These are phyloP conservation scores for Zoanthus sansibaricus DNA, from an alignment of 92 coral and sea anemone genomes.

Conservation along the genomic window DNA sequence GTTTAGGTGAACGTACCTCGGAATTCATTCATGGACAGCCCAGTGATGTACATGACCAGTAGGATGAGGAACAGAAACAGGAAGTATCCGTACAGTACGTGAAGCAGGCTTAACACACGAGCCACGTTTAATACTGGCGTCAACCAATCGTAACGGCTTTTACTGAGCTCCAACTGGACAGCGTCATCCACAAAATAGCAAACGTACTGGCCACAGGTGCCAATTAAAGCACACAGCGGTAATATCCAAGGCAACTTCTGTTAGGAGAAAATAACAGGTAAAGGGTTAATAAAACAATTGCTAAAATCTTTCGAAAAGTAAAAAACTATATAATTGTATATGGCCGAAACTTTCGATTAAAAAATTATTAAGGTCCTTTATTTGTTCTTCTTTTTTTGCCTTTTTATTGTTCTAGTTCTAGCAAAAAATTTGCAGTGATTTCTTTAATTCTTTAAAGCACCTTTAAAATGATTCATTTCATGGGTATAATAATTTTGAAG, in stretches of 20 bases:
- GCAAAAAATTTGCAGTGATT: too few species aligned
- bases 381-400: too few species aligned
- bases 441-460: too few species aligned
- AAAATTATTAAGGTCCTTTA: too few species aligned
- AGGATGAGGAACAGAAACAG: constrained; percentile 83
- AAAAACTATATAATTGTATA: too few species aligned
- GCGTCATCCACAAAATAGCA: constrained; percentile 93
- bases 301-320: too few species aligned
- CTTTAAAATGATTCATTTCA: too few species aligned
- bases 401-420: too few species aligned
- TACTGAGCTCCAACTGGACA: constrained; percentile 77
- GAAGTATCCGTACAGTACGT: constrained; percentile 88
- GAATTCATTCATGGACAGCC: constrained; percentile 93
- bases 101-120: constrained; percentile 81
- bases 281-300: neutral
- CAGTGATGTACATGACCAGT: constrained; percentile 83
- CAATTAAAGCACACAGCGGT: constrained; percentile 70
- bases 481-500: too few species aligned
- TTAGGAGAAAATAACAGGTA: neutral
- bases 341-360: too few species aligned
- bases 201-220: constrained; percentile 87
- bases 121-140: constrained; percentile 70
- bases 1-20: constrained; percentile 67
- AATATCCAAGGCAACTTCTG: constrained; percentile 85
- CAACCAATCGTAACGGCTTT: constrained; percentile 59